phyloP scores from a whole-genome alignment of 1,140 invertebrate species.

The Lucilia sericata region DNA sequence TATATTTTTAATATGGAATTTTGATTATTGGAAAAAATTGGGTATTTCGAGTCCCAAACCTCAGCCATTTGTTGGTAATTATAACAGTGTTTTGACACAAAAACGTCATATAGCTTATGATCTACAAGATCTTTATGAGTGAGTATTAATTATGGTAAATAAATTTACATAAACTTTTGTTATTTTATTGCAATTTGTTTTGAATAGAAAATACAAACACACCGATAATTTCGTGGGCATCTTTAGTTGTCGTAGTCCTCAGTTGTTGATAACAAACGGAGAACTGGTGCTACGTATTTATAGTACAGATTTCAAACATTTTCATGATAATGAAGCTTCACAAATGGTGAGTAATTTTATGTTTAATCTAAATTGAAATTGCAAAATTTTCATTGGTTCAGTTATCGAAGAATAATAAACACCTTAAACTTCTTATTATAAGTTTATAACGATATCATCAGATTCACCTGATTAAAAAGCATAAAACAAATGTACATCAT shows the following conservation, averaged over 20 bases:
- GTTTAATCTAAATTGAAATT: too few relatives aligned
- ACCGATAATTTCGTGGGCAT: conserved; percentile 60
- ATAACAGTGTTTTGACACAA: conserved; percentile 52
- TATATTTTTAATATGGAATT: conserved; percentile 61
- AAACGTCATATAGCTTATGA: conserved; percentile 56
- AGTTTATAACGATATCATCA: too few relatives aligned
- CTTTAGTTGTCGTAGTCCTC: conserved; percentile 53
- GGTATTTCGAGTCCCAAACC: conserved; percentile 62
- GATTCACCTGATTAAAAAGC: too few relatives aligned
- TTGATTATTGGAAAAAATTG: conserved; percentile 62
- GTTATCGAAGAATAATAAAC: too few relatives aligned
- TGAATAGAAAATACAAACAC: conserved; percentile 54
- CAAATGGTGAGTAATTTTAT: conserved; percentile 44
- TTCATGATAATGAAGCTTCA: conserved; percentile 63
- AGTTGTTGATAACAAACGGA: conserved; percentile 69
- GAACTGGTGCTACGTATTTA: conserved; percentile 70
- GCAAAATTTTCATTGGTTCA: too few relatives aligned
- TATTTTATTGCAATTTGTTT: neutral
- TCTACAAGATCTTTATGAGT: conserved; percentile 58
- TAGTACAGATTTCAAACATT: conserved; percentile 69
- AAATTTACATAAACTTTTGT: neutral
- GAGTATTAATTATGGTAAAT: conserved; percentile 30
- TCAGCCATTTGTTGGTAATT: conserved; percentile 57
- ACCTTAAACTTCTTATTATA: too few relatives aligned
- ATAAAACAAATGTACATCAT: too few relatives aligned